Evolutionary conservation across 2,797 vertebrate genomes (phyloP).

Genomic region (Brachymystax lenok): DNA sequence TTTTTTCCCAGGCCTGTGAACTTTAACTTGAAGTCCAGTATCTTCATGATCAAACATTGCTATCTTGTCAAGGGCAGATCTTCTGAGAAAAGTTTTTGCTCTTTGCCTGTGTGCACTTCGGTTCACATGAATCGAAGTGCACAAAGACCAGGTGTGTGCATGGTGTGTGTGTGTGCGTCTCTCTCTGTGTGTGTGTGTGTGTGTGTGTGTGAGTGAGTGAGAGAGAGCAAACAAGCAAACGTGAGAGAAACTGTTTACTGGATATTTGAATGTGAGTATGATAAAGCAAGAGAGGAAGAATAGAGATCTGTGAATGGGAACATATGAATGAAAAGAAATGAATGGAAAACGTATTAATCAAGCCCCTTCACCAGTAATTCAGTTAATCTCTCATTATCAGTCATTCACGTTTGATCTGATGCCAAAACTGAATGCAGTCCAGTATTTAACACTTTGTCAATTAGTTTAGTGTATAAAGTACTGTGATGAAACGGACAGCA

Average conservation of each 20-base stretch:
- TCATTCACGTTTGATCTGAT: not conserved
- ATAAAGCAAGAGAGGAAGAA: not conserved
- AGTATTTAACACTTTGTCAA: not conserved
- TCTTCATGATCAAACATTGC: constrained; percentile 69
- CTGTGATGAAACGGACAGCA: not conserved
- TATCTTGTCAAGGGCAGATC: constrained; percentile 72
- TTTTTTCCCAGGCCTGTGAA: constrained; percentile 59
- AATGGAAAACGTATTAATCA: not conserved
- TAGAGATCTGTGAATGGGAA: not conserved
- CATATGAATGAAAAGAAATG: not conserved
- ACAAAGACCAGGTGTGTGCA: constrained; percentile 8
- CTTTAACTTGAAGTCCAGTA: constrained; percentile 64
- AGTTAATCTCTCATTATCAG: not conserved
- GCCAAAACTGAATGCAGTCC: not conserved
- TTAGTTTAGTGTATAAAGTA: not conserved
- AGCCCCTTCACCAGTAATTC: not conserved
- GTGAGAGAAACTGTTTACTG: not conserved
- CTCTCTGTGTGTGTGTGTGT: not conserved
- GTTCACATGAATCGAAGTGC: constrained; percentile 64
- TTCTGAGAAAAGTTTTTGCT: constrained; percentile 72
- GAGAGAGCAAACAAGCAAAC: not conserved
- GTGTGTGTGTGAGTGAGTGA: not conserved
- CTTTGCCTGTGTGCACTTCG: constrained; percentile 56
- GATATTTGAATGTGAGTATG: not conserved
- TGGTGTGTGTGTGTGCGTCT: constrained; percentile 10